A percentile compares a stretch with the other conserved stretches of the same genome.
These are phyloP conservation scores for Axea sp. DNA, from an alignment of 2,888 invertebrate species.

Conservation along the genomic window DNA sequence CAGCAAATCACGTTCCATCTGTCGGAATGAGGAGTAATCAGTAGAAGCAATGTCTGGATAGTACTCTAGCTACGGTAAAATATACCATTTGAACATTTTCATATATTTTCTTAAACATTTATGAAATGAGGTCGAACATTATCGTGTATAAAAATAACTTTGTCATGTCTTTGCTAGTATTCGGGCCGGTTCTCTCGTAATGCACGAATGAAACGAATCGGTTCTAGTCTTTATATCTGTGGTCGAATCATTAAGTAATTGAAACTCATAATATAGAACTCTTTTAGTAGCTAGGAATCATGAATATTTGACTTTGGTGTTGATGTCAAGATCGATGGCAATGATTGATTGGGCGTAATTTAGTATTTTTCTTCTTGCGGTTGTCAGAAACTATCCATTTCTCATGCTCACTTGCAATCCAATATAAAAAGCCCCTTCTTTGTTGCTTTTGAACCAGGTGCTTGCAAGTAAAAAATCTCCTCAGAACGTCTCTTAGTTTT, in stretches of 20 bases:
- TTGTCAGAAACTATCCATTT: conserved; percentile 59
- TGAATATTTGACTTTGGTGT: conserved; percentile 2
- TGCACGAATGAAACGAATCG: no score
- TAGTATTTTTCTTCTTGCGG: conserved; percentile 63
- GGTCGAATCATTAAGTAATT: no score
- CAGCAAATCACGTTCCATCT: no score
- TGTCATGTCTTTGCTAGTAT: not conserved
- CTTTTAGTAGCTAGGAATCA: conserved; percentile 1
- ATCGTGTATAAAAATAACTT: no score
- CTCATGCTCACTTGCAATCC: conserved; percentile 56
- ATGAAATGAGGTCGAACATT: not conserved
- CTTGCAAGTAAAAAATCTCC: conserved; percentile 13
- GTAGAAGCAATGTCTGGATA: no score
- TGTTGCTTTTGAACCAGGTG: no score
- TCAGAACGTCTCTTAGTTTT: conserved; percentile 29
- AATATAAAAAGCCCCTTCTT: conserved; percentile 53
- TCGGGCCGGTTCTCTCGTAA: not conserved
- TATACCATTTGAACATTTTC: conserved; percentile 20
- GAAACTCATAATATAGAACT: not conserved
- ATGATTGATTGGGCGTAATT: conserved; percentile 46
- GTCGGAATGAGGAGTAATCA: no score
- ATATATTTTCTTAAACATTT: conserved; percentile 33
- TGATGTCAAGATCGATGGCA: no score
- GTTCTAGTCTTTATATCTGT: not conserved
- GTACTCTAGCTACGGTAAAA: no score